phyloP scores from a whole-genome alignment of 2,888 invertebrate genomes.

The Octodonta nipae region DNA sequence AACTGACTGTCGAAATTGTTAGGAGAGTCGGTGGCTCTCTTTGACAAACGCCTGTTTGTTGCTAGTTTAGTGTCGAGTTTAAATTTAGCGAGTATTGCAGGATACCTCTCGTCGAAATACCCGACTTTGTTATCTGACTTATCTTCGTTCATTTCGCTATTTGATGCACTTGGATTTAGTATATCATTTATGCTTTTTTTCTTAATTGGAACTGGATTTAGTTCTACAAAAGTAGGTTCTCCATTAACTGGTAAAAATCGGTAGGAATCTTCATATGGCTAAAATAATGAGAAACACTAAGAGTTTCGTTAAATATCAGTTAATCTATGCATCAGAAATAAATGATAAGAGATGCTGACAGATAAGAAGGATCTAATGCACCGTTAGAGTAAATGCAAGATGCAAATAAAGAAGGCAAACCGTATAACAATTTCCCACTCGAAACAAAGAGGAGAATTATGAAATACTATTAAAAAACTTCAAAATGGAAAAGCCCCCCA shows the following conservation, averaged over 20 bases:
- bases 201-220: slow-evolving; percentile 14
- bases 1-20: slow-evolving; percentile 6
- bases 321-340: too few relatives aligned
- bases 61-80: slow-evolving; percentile 22
- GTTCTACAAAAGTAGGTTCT: slow-evolving; percentile 18
- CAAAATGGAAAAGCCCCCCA: too few relatives aligned
- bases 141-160: slow-evolving; percentile 8
- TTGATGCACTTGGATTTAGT: slow-evolving; percentile 11
- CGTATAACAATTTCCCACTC: too few relatives aligned
- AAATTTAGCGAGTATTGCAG: slow-evolving; percentile 24
- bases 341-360: too few relatives aligned
- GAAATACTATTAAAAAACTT: too few relatives aligned
- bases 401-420: too few relatives aligned
- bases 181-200: slow-evolving; percentile 11
- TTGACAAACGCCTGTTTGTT: slow-evolving; percentile 2
- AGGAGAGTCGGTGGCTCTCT: background rate
- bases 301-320: too few relatives aligned
- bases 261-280: slow-evolving; percentile 22
- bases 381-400: too few relatives aligned
- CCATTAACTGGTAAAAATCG: slow-evolving; percentile 19
- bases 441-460: too few relatives aligned
- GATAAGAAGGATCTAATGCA: too few relatives aligned
- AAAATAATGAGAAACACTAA: too few relatives aligned
- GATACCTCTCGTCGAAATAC: slow-evolving; percentile 18
- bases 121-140: slow-evolving; percentile 6